Percentiles rank a stretch among this genome's conserved stretches.
These are phyloP conservation scores for Nothocercus nigrocapillus DNA, from an alignment of 2,113 vertebrate species.

Conservation along the genomic window DNA sequence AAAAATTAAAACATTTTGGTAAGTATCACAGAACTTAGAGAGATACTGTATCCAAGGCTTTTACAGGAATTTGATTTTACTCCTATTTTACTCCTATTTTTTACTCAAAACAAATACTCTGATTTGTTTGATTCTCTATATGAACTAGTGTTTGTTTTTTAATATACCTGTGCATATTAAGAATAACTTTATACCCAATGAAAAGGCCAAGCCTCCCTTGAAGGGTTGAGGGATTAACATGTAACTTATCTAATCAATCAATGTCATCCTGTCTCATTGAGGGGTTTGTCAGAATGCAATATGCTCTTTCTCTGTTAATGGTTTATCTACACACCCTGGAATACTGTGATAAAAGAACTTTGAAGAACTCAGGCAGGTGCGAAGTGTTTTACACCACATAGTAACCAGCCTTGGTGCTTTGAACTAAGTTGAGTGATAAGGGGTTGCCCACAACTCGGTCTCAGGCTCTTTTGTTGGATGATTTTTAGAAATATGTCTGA, in stretches of 20 bases:
- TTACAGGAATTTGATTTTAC: background rate
- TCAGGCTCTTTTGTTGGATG: background rate
- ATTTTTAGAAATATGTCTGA: background rate
- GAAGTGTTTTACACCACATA: background rate
- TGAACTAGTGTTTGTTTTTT: too few relatives aligned
- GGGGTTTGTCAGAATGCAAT: background rate
- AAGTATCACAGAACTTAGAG: background rate
- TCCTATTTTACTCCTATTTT: background rate
- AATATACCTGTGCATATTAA: too few relatives aligned
- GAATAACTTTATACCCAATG: background rate
- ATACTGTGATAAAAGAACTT: background rate
- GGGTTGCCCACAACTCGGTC: background rate
- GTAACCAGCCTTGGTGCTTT: background rate
- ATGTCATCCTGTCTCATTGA: background rate
- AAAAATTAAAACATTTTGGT: background rate
- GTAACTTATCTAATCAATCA: background rate
- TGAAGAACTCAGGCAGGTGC: background rate
- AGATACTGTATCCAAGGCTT: background rate
- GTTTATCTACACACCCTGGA: background rate
- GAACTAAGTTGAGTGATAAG: background rate
- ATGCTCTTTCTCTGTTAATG: background rate
- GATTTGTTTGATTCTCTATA: background rate
- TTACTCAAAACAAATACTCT: background rate
- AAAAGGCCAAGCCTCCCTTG: background rate
- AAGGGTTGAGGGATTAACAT: background rate